Evolutionary conservation across 2,888 invertebrate species (phyloP), one percentile per base, ranked within the genome.

Genomic region (Folsomia manolachei): DNA sequence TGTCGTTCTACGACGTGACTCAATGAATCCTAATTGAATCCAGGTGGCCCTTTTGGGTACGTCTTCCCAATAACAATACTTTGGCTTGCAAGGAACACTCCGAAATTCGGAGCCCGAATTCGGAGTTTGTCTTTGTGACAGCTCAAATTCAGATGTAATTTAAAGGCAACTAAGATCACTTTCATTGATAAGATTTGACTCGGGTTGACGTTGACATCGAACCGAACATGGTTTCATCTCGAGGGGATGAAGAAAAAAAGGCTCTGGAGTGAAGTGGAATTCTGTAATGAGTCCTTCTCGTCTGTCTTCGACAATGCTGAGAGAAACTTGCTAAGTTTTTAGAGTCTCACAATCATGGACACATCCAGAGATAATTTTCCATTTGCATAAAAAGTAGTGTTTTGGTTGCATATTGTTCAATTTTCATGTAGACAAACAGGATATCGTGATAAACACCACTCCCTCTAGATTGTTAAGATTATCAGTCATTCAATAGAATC

Each of bases 161-260:
- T 56, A 56, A 7, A 56, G 56, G 18, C 56, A 56, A 56, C 56
- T 56, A 39, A 66, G 65, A 66, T 66, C 21, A 27, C 21, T 66
- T 66, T 66, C 65, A 66, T 52, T 27, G 65, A 66, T 66, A 27
- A 66, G 65, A 39, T 52, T 66, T 66, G 65, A 66, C 65, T 66
- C 65, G 14, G 39, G 19, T 66, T 66, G 65, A 66, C 65, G 39
- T 56, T 56, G 56, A 56, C 56, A 66, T 66, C 52, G 52, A 39
- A 64, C 19, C 19, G 64, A 52, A 56, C 18, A 56, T 56, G 56
- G 9, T 11, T 51, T 52, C 27, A 66, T 66, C 65, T 27, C 65
- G n/a, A 19, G 27, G n/a, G n/a, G 19, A 60, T 21, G 27, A 27
- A 27, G 27, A 52, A 24, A 52, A 66, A 66, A 52, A 66, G 27